Evolutionary conservation across 2,113 vertebrate species (phyloP).

Genomic region (Tamias sibiricus): DNA sequence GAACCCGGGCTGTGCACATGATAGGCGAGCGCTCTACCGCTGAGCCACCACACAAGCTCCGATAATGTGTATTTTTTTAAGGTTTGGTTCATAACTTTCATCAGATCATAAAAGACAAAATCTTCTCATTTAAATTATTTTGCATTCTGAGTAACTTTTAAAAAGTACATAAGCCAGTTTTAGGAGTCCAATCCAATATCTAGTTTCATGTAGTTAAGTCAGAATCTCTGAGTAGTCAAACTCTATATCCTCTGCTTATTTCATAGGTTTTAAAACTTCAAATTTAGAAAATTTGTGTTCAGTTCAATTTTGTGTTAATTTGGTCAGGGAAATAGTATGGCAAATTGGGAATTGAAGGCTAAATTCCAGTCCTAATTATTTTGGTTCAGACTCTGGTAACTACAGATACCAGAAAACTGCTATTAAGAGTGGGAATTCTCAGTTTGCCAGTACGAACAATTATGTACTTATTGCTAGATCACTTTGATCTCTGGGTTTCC

Average conservation of each 20-base stretch:
- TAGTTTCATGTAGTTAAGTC: not conserved
- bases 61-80: not conserved
- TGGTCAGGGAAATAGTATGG: not conserved
- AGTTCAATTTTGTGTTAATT: not conserved
- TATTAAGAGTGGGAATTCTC: not conserved
- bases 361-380: not conserved
- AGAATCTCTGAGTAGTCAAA: not conserved
- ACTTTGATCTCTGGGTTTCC: not conserved
- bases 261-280: not conserved
- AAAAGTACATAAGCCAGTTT: not conserved
- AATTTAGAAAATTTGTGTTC: not conserved
- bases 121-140: slow-evolving; percentile 11
- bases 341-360: not conserved
- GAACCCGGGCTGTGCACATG: no score
- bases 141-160: slow-evolving; percentile 7
- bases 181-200: not conserved
- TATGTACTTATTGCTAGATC: not conserved
- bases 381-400: not conserved
- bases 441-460: not conserved
- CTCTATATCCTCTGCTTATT: not conserved
- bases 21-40: no score
- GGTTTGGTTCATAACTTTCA: not conserved
- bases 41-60: no score
- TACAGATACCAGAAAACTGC: not conserved
- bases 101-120: not conserved